phyloP scores from a whole-genome alignment of 2,888 invertebrate species.

The Odontocerum albicorne region DNA sequence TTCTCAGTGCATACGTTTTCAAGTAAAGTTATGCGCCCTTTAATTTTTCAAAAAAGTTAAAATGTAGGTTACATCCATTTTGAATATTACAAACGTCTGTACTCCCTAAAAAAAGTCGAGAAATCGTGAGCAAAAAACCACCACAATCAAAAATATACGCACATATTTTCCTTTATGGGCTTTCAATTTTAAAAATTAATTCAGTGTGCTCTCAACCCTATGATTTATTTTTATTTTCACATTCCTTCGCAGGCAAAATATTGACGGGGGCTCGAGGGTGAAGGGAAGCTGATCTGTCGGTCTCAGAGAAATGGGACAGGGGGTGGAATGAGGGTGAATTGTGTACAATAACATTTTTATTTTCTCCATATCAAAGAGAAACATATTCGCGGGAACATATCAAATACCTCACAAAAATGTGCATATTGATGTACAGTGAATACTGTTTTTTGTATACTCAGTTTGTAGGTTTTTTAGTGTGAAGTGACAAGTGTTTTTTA shows the following conservation, averaged over 20 bases:
- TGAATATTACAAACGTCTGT: too few species aligned
- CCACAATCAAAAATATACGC: too few species aligned
- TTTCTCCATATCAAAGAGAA: conserved; percentile 31
- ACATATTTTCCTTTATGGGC: not conserved
- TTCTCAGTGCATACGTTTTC: too few species aligned
- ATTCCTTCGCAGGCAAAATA: conserved; percentile 16
- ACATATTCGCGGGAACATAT: conserved; percentile 26
- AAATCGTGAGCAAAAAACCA: too few species aligned
- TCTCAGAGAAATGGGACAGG: not conserved
- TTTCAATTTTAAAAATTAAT: not conserved
- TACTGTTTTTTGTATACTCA: not conserved
- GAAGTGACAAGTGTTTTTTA: too few species aligned
- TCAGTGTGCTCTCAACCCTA: conserved; percentile 1
- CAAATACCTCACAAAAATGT: too few species aligned
- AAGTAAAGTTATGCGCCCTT: too few species aligned
- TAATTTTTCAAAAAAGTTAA: too few species aligned
- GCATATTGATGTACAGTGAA: too few species aligned
- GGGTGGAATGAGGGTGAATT: conserved; percentile 3
- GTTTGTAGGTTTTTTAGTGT: not conserved
- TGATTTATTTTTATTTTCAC: conserved; percentile 3
- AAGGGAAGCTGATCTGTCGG: not conserved
- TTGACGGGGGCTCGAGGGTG: conserved; percentile 6
- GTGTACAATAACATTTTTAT: conserved; percentile 34
- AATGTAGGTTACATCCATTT: too few species aligned
- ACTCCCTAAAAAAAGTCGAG: too few species aligned